Evolutionary conservation across 2,113 vertebrate species (phyloP), one percentile per base, ranked within the genome.

Genomic region (Bambusicola thoracicus): DNA sequence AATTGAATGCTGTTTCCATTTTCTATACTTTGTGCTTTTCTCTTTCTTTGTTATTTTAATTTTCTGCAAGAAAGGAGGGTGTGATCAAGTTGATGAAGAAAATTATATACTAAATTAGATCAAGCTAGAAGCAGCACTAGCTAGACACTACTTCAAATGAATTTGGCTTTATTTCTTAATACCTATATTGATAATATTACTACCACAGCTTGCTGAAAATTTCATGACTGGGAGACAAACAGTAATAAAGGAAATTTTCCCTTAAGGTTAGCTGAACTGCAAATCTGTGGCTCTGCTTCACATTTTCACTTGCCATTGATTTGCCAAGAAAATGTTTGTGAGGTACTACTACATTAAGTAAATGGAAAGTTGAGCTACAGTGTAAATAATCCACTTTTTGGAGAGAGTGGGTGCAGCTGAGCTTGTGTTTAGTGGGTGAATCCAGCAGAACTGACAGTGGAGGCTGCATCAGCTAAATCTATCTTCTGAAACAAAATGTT

Each of bases 161-260:
- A 65, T 46, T 76, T 86, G 48, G 8, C 79, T 93, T 96, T 92
- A 95, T 97, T 95, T 91, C 92, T 92, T 96, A 93, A 96, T 95
- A 91, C 81, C 85, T 91, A 89, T 94, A 98, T 96, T 0, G 0
- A 30, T 76, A 96, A 96, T 95, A 95, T 97, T 93, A 98, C 97
- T 95, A 98, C 96, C 40, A 97, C 97, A 95, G 97, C 96, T 80
- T 66, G 81, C 95, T 94, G 94, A 77, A 95, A 97, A 96, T 89
- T 78, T 92, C 69, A 94, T 92, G 93, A 94, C 91, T 89, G 78
- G 93, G 88, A 90, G 69, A 95, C 38, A 56, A 94, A 95, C 75
- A 81, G 90, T 94, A 97, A 97, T 97, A 98, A 96, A 98, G 97
- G 93, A 98, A 96, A 97, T 97, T 97, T 97, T 97, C 83, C 92